Base-by-base conservation (phyloP, 2,888 invertebrate species). In the Rhogogaster chlorosoma region DNA sequence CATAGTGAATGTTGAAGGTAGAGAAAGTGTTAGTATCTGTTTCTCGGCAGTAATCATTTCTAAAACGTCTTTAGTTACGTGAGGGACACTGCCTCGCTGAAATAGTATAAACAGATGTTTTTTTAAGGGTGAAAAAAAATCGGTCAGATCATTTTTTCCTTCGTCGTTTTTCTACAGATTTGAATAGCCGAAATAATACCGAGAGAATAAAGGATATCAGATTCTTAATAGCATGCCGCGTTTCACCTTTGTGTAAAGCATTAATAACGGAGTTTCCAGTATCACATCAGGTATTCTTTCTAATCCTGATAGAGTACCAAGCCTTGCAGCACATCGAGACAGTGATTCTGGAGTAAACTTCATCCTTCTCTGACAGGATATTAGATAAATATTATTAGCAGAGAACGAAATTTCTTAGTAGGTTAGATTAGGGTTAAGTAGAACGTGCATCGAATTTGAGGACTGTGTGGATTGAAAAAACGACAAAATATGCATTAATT, bases 61-160 rank as follows among this genome's bases (percentile, higher is more conserved):
- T 83, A 97, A 95, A 0, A 97, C 96, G 93, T 97, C 98, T 87
- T 96, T 95, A 0, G 97, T 97, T 32, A 99, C 93, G 93, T 98
- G 97, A 0, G 98, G 97, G 77, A 98, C 95, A 93, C 97, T 96
- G 73, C 98, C 98, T 88, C 96, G 96, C 96, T 97, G 93, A 84
- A 94, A 90, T 80, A 61, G 4, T 61, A 4, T 38, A 1, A n/a
- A n/a, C 29, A 45, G 82, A 83, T 73, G 1, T 32, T 57, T 42
- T 42, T 83, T 18, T 45, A 32, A 42, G 12, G 5, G 84, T 12
- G 15, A n/a, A n/a, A 84, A 36, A 5, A 10, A 70, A n/a, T 32
- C 12, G n/a, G n/a, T 61, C 38, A 22, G 75, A 53, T 22, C 70
- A 53, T 29, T 26, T n/a, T n/a, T n/a, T n/a, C n/a, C 12, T 57